Percentiles rank a stretch among this genome's conserved stretches.
Evolutionary conservation across 2,797 vertebrate species (phyloP).

Genomic region (Centroberyx gerrardi): DNA sequence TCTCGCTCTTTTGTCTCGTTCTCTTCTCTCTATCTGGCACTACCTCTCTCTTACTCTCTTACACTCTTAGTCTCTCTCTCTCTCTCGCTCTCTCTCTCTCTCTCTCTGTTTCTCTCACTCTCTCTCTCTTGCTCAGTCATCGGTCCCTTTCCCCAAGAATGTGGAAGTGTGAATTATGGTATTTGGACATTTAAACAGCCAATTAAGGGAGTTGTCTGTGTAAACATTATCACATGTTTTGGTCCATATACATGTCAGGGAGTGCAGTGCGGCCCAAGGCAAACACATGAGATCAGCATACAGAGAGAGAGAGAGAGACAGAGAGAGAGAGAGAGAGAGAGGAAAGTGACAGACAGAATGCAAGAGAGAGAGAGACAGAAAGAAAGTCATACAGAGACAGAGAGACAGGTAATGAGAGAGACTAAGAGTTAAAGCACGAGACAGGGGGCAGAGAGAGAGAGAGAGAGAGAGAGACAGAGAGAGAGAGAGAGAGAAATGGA

Average conservation of each 20-base stretch:
- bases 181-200: slow-evolving; percentile 66
- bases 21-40: neutral
- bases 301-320: neutral
- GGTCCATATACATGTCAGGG: slow-evolving; percentile 73
- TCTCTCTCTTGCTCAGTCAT: slow-evolving; percentile 22
- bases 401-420: slow-evolving; percentile 50
- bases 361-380: neutral
- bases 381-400: slow-evolving; percentile 22
- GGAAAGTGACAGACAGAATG: slow-evolving; percentile 48
- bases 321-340: neutral
- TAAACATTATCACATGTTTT: slow-evolving; percentile 73
- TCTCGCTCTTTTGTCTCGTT: slow-evolving; percentile 13
- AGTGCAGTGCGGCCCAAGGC: slow-evolving; percentile 57
- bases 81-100: slow-evolving; percentile 22
- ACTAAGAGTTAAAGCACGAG: slow-evolving; percentile 61
- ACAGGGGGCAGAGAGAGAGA: slow-evolving; percentile 32
- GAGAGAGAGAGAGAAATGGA: slow-evolving; percentile 16
- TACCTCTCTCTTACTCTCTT: neutral
- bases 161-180: slow-evolving; percentile 63
- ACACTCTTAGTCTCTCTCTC: slow-evolving; percentile 1
- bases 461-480: neutral
- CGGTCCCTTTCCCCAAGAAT: slow-evolving; percentile 38
- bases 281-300: slow-evolving; percentile 79
- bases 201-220: slow-evolving; percentile 76
- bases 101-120: slow-evolving; percentile 13